phyloP scores from a whole-genome alignment of 2,113 vertebrate species.

The Scomber japonicus region DNA sequence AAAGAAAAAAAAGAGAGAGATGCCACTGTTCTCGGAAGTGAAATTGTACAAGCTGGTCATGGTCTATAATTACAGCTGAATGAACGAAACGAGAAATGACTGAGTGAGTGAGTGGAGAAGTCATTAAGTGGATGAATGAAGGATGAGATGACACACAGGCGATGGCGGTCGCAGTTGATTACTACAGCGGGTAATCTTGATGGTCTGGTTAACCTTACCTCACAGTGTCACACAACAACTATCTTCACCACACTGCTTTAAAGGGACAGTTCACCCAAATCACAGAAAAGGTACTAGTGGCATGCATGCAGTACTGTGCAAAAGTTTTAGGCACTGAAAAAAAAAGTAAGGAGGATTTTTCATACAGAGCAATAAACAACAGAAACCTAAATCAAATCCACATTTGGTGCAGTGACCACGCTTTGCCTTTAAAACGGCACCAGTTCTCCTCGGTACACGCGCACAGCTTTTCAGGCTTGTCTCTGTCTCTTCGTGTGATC shows the following conservation, averaged over 20 bases:
- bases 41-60: constrained; percentile 34
- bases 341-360: no score
- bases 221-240: background rate
- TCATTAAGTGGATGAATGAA: constrained; percentile 48
- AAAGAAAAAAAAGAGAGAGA: constrained; percentile 6
- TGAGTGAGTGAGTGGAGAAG: constrained; percentile 40
- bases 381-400: no score
- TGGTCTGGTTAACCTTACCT: constrained; percentile 55
- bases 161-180: constrained; percentile 48
- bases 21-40: constrained; percentile 50
- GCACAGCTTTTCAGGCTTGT: no score
- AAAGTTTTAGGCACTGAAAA: no score
- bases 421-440: no score
- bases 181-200: constrained; percentile 40
- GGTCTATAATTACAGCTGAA: constrained; percentile 68
- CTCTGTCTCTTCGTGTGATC: no score
- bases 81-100: constrained; percentile 62
- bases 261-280: constrained; percentile 13
- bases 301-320: no score
- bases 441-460: no score
- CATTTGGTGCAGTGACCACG: no score
- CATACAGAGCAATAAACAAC: no score
- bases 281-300: background rate
- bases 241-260: constrained; percentile 8
- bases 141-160: constrained; percentile 45